phyloP scores from a whole-genome alignment of 1,140 invertebrate genomes.

The Copidosoma floridanum region DNA sequence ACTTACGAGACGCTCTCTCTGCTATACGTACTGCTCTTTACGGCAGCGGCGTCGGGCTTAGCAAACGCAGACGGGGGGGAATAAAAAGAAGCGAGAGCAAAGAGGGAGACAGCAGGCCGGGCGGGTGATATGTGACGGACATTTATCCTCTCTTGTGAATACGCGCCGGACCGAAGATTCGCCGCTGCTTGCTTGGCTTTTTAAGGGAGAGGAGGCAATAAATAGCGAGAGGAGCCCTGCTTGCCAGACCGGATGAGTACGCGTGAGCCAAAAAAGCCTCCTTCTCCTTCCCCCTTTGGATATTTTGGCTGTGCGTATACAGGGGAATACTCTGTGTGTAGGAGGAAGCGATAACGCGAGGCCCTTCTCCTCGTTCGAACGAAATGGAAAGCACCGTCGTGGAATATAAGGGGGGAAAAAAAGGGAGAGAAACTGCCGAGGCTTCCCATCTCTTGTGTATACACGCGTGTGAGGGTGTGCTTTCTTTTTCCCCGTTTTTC shows the following conservation, averaged over 20 bases:
- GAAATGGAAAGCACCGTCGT: not conserved
- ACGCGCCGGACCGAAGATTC: slow-evolving; percentile 36
- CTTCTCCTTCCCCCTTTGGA: not conserved
- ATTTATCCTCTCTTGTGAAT: slow-evolving; percentile 48
- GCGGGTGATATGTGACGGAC: slow-evolving; percentile 47
- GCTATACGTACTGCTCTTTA: not conserved
- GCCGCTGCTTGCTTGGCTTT: no score
- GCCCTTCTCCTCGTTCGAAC: not conserved
- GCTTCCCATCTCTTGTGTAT: no score
- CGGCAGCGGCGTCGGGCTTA: not conserved
- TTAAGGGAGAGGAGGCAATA: no score
- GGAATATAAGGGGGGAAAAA: not conserved
- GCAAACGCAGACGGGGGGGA: not conserved
- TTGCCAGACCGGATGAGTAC: slow-evolving; percentile 15
- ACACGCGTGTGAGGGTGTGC: no score
- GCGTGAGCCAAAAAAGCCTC: slow-evolving; percentile 14
- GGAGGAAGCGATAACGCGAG: not conserved
- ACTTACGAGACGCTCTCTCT: not conserved
- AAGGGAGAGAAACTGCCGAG: no score
- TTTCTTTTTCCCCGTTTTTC: no score
- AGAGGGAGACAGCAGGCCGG: not conserved
- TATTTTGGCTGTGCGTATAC: not conserved
- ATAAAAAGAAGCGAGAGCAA: not conserved
- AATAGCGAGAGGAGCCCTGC: slow-evolving; percentile 32
- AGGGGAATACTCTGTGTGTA: no score